phyloP scores from a whole-genome alignment of 2,113 vertebrate species.

The Sus scrofa region DNA sequence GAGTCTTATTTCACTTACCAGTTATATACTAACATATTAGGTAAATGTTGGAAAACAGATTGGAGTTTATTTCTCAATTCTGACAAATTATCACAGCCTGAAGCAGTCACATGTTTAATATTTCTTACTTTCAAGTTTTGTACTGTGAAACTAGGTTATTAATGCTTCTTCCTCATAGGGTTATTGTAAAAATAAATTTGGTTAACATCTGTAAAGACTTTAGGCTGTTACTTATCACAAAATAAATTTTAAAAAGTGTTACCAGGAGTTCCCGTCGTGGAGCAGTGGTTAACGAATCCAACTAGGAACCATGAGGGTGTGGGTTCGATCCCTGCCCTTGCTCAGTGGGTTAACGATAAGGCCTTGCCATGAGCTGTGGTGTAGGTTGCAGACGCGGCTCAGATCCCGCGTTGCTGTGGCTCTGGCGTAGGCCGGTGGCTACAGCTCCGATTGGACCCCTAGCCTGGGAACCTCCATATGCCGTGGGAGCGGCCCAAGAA shows the following conservation, averaged over 20 bases:
- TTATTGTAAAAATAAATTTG: conserved; percentile 13
- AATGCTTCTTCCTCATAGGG: background rate
- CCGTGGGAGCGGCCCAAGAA: too few relatives aligned
- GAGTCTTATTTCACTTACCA: background rate
- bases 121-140: background rate
- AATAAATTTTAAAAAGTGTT: background rate
- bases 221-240: background rate
- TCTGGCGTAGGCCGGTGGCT: too few relatives aligned
- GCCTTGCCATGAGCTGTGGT: too few relatives aligned
- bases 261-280: too few relatives aligned
- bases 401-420: too few relatives aligned
- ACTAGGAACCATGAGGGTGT: too few relatives aligned
- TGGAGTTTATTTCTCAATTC: background rate
- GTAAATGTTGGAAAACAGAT: background rate
- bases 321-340: too few relatives aligned
- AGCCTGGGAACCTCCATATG: too few relatives aligned
- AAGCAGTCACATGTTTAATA: background rate
- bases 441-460: too few relatives aligned
- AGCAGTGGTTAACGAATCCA: too few relatives aligned
- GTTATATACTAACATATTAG: background rate
- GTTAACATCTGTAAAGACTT: background rate
- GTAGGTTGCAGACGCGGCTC: too few relatives aligned
- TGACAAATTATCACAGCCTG: background rate
- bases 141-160: background rate
- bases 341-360: too few relatives aligned